These are phyloP conservation scores for Homarus americanus DNA, from an alignment of 1,140 invertebrate species.

Conservation along the genomic window DNA sequence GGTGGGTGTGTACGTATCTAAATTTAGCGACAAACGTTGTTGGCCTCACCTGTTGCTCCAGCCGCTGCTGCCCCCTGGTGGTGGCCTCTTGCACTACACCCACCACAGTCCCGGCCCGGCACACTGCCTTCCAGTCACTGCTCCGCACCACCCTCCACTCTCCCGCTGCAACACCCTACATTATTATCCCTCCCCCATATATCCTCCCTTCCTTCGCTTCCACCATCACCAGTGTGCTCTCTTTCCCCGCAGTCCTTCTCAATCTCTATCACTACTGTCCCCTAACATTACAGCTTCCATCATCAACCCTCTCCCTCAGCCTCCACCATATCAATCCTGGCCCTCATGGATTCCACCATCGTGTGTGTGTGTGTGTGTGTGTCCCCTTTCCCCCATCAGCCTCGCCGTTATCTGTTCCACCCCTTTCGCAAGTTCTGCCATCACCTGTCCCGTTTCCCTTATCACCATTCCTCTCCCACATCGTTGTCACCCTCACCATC, in stretches of 20 bases:
- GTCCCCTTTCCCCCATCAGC: too few relatives aligned
- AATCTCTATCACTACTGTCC: not conserved
- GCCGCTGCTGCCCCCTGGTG: constrained; percentile 48
- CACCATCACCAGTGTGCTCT: not conserved
- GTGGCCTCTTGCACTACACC: constrained; percentile 26
- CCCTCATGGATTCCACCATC: too few relatives aligned
- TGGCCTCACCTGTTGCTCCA: constrained; percentile 63
- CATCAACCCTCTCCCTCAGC: too few relatives aligned
- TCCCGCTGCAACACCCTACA: not conserved
- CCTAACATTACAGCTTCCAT: not conserved
- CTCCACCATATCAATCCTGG: too few relatives aligned
- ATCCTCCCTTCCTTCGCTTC: not conserved
- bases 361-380: too few relatives aligned
- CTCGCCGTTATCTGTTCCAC: too few relatives aligned
- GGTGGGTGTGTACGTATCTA: constrained; percentile 45
- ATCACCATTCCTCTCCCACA: too few relatives aligned
- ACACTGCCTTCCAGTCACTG: not conserved
- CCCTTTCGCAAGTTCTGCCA: too few relatives aligned
- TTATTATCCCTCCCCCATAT: not conserved
- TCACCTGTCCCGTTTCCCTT: too few relatives aligned
- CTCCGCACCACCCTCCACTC: not conserved
- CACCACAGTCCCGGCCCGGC: not conserved
- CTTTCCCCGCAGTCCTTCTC: not conserved
- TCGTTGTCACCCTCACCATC: too few relatives aligned
- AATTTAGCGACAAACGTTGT: constrained; percentile 64